A percentile compares a stretch with the other conserved stretches of the same genome.
phyloP scores from a whole-genome alignment of 2,113 vertebrate species.

The Sturnus vulgaris region DNA sequence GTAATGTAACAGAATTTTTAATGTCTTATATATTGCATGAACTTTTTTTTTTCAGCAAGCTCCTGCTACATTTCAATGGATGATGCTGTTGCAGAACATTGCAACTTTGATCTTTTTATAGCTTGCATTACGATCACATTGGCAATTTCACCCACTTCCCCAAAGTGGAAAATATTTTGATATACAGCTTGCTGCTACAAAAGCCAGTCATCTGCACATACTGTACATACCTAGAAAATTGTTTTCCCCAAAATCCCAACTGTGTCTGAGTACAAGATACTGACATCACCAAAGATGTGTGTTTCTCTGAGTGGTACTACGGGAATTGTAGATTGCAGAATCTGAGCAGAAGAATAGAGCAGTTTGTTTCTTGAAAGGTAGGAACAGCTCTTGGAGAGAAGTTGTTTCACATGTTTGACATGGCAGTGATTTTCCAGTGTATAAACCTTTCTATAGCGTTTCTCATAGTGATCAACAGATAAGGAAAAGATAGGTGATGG shows the following conservation, averaged over 20 bases:
- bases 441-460: not conserved
- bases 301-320: conserved; percentile 25
- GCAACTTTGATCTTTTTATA: conserved; percentile 77
- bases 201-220: conserved; percentile 49
- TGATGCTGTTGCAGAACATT: conserved; percentile 46
- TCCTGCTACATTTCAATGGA: conserved; percentile 54
- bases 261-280: not conserved
- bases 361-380: not conserved
- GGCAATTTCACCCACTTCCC: conserved; percentile 72
- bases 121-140: conserved; percentile 64
- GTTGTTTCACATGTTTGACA: not conserved
- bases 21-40: conserved; percentile 76
- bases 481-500: not conserved
- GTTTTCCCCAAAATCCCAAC: conserved; percentile 15
- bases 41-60: conserved; percentile 61
- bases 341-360: not conserved
- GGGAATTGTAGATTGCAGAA: conserved; percentile 29
- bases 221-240: conserved; percentile 44
- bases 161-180: conserved; percentile 71
- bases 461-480: not conserved
- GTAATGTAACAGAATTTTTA: conserved; percentile 81
- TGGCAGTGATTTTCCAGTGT: not conserved
- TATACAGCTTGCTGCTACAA: conserved; percentile 59
- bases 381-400: not conserved
- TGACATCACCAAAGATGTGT: not conserved